These are phyloP conservation scores for Corbicula japonica DNA, from an alignment of 2,888 invertebrate species.

Conservation along the genomic window DNA sequence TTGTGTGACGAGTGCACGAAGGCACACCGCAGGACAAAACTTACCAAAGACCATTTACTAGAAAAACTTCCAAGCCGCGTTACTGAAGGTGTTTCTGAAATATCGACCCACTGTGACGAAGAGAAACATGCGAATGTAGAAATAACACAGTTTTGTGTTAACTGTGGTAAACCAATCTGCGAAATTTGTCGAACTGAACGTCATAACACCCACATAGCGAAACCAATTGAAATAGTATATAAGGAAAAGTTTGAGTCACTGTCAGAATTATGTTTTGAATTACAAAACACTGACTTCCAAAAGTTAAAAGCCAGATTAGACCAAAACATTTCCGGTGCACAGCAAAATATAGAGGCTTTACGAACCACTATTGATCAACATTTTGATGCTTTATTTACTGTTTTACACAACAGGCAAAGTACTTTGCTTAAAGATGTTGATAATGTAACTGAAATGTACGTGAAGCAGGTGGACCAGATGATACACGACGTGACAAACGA, in stretches of 20 bases:
- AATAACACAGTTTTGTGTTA: not conserved
- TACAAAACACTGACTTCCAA: not conserved
- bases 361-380: not conserved
- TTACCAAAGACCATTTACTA: slow-evolving; percentile 12
- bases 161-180: slow-evolving; percentile 3
- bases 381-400: no score
- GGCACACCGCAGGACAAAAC: slow-evolving; percentile 12
- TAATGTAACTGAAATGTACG: no score
- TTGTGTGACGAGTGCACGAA: slow-evolving; percentile 22
- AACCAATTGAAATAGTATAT: not conserved
- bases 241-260: not conserved
- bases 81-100: not conserved
- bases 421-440: no score
- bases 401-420: no score
- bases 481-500: not conserved
- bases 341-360: not conserved
- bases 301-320: not conserved
- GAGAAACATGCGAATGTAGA: not conserved
- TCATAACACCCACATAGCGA: not conserved
- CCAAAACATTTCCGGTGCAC: no score
- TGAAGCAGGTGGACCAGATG: no score
- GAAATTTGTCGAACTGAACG: not conserved
- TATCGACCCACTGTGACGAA: not conserved
- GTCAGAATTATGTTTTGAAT: not conserved
- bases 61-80: not conserved